Conservation (phyloP, 2,113 vertebrate species). For the Porphyrio hochstetteri region DNA sequence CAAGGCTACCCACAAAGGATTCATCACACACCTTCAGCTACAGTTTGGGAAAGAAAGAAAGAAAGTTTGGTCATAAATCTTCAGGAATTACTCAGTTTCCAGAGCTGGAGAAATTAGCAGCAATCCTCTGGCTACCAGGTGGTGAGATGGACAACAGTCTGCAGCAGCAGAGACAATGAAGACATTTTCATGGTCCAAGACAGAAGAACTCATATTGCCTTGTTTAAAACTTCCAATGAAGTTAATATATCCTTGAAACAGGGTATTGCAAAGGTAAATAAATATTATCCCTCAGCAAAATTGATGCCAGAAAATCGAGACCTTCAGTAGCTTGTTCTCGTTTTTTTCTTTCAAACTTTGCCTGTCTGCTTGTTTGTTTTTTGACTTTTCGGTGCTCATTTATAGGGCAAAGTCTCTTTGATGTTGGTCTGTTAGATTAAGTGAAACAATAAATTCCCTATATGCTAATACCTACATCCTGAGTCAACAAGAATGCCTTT, state of each 20-base stretch:
- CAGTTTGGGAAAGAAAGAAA: not conserved
- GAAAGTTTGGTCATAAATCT: not conserved
- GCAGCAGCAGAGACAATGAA: not conserved
- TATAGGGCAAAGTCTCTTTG: constrained; percentile 13
- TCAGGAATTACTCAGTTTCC: not conserved
- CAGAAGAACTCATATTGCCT: not conserved
- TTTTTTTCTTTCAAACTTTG: constrained; percentile 17
- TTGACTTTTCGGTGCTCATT: not conserved
- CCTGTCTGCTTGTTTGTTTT: not conserved
- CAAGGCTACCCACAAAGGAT: fast-evolving
- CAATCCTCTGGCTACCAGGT: not conserved
- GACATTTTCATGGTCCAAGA: not conserved
- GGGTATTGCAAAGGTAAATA: not conserved
- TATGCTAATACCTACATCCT: constrained; percentile 16
- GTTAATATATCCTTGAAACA: not conserved
- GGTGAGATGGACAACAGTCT: not conserved
- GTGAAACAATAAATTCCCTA: constrained; percentile 22
- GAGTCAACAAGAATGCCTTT: constrained; percentile 34
- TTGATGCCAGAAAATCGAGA: not conserved
- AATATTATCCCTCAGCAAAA: not conserved
- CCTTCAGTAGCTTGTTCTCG: not conserved
- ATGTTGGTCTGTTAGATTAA: constrained; percentile 21
- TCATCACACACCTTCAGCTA: not conserved
- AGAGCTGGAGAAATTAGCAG: not conserved
- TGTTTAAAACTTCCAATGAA: not conserved